Percentiles rank a stretch among this genome's conserved stretches.
Evolutionary conservation across 30 jellyfish, hydroid and myxozoan species (phyloP).

Genomic region (Nemopilema nomurai): DNA sequence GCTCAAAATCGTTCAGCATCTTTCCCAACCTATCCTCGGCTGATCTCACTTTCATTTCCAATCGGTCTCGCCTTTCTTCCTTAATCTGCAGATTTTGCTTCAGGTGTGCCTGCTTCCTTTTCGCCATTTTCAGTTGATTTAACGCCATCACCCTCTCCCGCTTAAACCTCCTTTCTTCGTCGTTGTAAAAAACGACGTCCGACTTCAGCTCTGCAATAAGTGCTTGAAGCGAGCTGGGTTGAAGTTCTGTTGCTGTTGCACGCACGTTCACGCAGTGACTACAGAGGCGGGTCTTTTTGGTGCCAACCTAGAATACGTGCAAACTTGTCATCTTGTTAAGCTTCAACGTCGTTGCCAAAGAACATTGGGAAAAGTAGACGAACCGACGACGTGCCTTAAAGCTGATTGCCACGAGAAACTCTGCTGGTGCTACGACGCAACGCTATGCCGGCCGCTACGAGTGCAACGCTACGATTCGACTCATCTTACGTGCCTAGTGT

Average conservation of each 20-base stretch:
- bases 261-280: conserved; percentile 38
- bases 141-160: conserved; percentile 11
- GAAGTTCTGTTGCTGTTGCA: conserved; percentile 44
- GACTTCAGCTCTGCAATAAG: conserved; percentile 2
- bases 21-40: conserved; percentile 31
- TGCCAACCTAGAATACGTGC: conserved; percentile 33
- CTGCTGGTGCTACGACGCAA: too few relatives aligned
- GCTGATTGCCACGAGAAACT: too few relatives aligned
- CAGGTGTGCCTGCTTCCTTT: conserved; percentile 34
- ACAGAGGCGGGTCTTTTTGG: conserved; percentile 11
- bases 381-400: too few relatives aligned
- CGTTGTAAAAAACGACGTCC: conserved; percentile 13
- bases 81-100: neutral
- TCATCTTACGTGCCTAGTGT: too few relatives aligned
- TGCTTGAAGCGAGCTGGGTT: conserved; percentile 28
- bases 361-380: conserved; percentile 45
- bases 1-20: too few relatives aligned
- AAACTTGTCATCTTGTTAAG: conserved; percentile 12
- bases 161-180: neutral
- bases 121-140: conserved; percentile 19
- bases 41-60: conserved; percentile 4
- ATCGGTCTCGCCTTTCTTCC: conserved; percentile 42
- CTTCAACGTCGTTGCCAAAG: conserved; percentile 40
- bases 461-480: too few relatives aligned
- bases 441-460: too few relatives aligned